Evolutionary conservation across 2,888 invertebrate species (phyloP), one percentile per base, ranked within the genome.

Genomic region (Plagodis pulveraria): DNA sequence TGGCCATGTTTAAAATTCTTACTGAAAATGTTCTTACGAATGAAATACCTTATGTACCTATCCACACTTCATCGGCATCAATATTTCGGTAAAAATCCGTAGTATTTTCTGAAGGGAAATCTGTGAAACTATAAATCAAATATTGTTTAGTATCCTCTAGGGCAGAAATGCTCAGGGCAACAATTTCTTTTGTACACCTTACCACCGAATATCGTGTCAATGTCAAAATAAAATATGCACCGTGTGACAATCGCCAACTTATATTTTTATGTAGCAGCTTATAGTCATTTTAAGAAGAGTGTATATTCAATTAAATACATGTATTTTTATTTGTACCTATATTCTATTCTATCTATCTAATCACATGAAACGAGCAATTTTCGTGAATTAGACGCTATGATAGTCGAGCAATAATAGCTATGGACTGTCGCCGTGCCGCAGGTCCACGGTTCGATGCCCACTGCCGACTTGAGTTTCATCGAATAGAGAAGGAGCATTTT

Each of bases 71-170:
- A 40, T 47, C 8, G 47, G 5, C n/a, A 44, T 43, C 35, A 9
- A 36, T 43, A 12, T 34, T 11, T 44, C 10, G n/a, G 36, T 11
- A 43, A 43, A 50, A 35, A 5, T 12, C 5, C 5, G 6, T 51
- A 48, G 46, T 53, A 45, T 64, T 53, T 65, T 64, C 64, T 56
- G 47, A 42, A 38, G 56, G 45, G 46, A 34, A 46, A 50, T 53
- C 42, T 61, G 22, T 22, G 22, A 22, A 22, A 22, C 22, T 22
- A 22, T 59, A 50, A 63, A 52, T 62, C 55, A 66, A 67, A 71
- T 72, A 69, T 69, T 61, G 57, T 66, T 55, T 61, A 63, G 65
- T 63, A 71, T 70, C 73, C 71, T 72, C 73, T 22, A 34, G 56
- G 36, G 70, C 32, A 11, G 32, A 41, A 54, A 35, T 11, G 65